Evolutionary conservation across 2,888 invertebrate species (phyloP).

Genomic region (Mythimna loreyi): DNA sequence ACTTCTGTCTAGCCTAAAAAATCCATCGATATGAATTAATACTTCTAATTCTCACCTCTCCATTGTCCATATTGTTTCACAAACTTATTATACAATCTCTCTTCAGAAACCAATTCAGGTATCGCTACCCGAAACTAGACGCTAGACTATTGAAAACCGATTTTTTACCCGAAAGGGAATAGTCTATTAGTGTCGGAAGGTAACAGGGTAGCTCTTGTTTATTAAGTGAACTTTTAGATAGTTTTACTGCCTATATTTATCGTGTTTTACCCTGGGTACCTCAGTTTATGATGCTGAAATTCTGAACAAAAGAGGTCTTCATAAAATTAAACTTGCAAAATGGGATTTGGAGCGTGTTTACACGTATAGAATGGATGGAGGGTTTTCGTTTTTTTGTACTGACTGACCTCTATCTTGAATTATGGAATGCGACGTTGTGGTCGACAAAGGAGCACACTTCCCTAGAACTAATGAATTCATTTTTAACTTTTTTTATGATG

Average conservation of each 20-base stretch:
- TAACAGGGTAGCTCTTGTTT: constrained; percentile 21
- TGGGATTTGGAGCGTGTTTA: too few species aligned
- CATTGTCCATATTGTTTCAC: constrained; percentile 27
- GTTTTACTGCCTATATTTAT: constrained; percentile 40
- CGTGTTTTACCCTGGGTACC: constrained; percentile 12
- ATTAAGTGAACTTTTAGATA: constrained; percentile 19
- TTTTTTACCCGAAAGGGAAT: constrained; percentile 36
- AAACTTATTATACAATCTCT: constrained; percentile 33
- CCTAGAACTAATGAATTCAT: too few species aligned
- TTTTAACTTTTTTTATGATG: too few species aligned
- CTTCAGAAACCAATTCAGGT: constrained; percentile 26
- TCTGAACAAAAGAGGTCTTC: neutral
- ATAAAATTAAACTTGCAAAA: constrained; percentile 6
- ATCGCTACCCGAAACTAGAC: constrained; percentile 30
- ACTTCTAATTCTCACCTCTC: constrained; percentile 1
- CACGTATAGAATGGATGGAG: too few species aligned
- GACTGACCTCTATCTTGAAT: too few species aligned
- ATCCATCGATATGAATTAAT: too few species aligned
- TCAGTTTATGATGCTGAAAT: constrained; percentile 8
- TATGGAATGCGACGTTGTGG: too few species aligned
- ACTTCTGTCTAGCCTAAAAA: too few species aligned
- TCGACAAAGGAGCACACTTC: too few species aligned
- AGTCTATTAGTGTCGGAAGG: constrained; percentile 10
- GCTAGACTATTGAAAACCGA: constrained; percentile 40
- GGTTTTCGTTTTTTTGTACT: too few species aligned